Conservation (phyloP, 2,113 vertebrate species). For the human (Homo sapiens) region GRCh38 chr6:148164501-148165000, state of each 20-base stretch:
- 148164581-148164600: not conserved
- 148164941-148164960: not conserved
- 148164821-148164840: not conserved
- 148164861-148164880: accelerated
- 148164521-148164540: not conserved
- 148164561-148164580: not conserved
- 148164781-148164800: not conserved
- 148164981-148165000: not conserved
- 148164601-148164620: not conserved
- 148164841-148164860: not conserved
- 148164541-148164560: accelerated
- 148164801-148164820: not conserved
- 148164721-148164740: not conserved
- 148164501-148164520: not conserved
- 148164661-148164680: not conserved
- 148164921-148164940: accelerated
- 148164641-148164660: not conserved
- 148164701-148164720: not conserved
- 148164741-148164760: not conserved
- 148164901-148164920: not conserved
- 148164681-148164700: not conserved
- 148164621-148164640: not conserved
- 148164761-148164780: not conserved
- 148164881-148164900: no score
- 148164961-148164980: not conserved